These are phyloP conservation scores for Arvicola amphibius DNA, from an alignment of 2,797 vertebrate species.

Conservation along the genomic window DNA sequence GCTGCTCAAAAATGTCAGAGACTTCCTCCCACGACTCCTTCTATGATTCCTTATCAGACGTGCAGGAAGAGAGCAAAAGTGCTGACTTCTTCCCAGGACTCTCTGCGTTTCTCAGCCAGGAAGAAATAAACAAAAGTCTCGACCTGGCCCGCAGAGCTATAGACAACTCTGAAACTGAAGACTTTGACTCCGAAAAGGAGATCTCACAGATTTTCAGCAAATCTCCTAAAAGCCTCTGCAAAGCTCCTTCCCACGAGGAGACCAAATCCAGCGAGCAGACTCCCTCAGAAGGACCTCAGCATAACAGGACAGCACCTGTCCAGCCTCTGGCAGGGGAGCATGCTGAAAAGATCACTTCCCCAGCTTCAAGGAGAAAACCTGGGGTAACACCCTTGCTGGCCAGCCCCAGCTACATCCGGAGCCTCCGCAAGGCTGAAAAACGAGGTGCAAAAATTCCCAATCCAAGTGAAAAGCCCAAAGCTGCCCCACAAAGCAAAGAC, in stretches of 20 bases:
- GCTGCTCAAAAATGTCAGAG: constrained; percentile 88
- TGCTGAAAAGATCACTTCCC: constrained; percentile 50
- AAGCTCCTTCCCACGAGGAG: constrained; percentile 63
- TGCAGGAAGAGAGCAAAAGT: constrained; percentile 87
- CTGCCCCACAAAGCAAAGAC: constrained; percentile 85
- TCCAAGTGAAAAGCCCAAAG: constrained; percentile 84
- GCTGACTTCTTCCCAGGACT: constrained; percentile 90
- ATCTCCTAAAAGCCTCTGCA: constrained; percentile 64
- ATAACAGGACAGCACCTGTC: constrained; percentile 36
- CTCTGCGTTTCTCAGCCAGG: constrained; percentile 95
- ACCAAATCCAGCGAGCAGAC: not conserved
- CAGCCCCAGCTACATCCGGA: constrained; percentile 88
- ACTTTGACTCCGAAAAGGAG: constrained; percentile 83
- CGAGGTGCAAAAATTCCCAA: constrained; percentile 42
- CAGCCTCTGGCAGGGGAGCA: constrained; percentile 19
- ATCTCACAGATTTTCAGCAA: constrained; percentile 73
- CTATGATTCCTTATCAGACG: constrained; percentile 90
- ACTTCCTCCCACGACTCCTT: constrained; percentile 90
- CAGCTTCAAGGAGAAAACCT: constrained; percentile 78
- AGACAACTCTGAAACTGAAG: constrained; percentile 85
- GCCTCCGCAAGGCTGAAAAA: constrained; percentile 83
- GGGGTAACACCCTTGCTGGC: constrained; percentile 82
- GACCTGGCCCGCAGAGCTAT: constrained; percentile 96
- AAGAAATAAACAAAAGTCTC: constrained; percentile 95
- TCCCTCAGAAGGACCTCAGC: constrained; percentile 40